Evolutionary conservation across 2,797 vertebrate species (phyloP).

Genomic region (Neosilurus hyrtlii): DNA sequence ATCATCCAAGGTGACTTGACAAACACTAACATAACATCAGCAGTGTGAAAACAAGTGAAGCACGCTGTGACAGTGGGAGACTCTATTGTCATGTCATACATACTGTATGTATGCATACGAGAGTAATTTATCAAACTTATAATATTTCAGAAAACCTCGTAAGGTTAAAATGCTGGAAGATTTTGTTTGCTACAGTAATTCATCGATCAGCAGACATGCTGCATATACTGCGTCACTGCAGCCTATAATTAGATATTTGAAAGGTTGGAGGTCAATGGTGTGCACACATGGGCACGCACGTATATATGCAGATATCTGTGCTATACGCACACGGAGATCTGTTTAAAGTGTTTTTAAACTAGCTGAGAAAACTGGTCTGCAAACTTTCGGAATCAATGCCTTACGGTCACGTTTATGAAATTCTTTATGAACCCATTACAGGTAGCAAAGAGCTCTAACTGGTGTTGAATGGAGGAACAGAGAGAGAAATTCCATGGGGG

Average conservation of each 20-base stretch:
- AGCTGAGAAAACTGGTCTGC: not conserved
- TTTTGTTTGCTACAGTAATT: conserved; percentile 44
- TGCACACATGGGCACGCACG: not conserved
- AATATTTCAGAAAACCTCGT: not conserved
- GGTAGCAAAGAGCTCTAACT: conserved; percentile 15
- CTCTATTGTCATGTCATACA: conserved; percentile 23
- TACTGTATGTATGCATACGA: conserved; percentile 15
- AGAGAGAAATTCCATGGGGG: not conserved
- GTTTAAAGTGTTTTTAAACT: too few species aligned
- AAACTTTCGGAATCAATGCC: not conserved
- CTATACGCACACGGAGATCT: not conserved
- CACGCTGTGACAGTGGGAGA: not conserved
- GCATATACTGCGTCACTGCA: conserved; percentile 41
- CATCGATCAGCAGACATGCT: conserved; percentile 33
- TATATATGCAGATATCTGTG: not conserved
- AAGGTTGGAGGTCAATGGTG: not conserved
- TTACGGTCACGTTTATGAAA: not conserved
- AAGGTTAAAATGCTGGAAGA: conserved; percentile 37
- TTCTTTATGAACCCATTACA: not conserved
- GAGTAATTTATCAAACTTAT: not conserved
- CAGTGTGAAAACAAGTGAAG: not conserved
- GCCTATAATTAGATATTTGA: conserved; percentile 46
- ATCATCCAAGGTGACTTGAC: not conserved
- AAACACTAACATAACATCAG: conserved; percentile 19
- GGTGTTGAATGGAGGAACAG: not conserved